Evolutionary conservation across 2,113 vertebrate genomes (phyloP).

Genomic region (Pseudois nayaur): DNA sequence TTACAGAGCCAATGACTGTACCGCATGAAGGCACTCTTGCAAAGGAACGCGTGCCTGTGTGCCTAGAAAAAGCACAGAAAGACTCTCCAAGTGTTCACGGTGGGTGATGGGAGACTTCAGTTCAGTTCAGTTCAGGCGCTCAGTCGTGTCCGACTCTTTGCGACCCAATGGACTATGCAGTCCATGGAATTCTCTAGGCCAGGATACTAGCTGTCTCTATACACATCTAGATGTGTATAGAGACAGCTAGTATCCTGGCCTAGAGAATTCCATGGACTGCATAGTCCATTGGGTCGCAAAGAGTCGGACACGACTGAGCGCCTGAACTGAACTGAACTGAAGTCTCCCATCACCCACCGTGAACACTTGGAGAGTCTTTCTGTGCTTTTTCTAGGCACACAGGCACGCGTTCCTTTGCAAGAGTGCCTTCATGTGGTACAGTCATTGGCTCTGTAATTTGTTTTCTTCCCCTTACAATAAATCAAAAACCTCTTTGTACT

Average conservation of each 20-base stretch:
- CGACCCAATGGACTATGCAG: no score
- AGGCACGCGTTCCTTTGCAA: rapidly evolving
- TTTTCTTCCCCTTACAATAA: not conserved
- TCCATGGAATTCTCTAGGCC: no score
- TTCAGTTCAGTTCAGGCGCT: no score
- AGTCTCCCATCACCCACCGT: not conserved
- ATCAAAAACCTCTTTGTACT: not conserved
- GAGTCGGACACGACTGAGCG: no score
- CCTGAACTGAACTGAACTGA: no score
- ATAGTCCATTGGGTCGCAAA: no score
- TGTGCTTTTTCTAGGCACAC: not conserved
- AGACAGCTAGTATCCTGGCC: no score
- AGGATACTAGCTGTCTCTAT: no score
- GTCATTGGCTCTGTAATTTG: not conserved
- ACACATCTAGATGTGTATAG: no score
- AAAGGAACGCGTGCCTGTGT: rapidly evolving
- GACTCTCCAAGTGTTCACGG: no score
- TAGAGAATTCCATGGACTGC: no score
- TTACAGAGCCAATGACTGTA: not conserved
- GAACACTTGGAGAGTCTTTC: not conserved
- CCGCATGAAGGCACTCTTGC: not conserved
- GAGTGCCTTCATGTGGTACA: not conserved
- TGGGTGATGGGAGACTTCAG: not conserved
- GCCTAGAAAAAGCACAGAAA: not conserved
- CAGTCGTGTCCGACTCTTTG: no score